Conservation (phyloP, 2,797 vertebrate species). For the Labroides dimidiatus region DNA sequence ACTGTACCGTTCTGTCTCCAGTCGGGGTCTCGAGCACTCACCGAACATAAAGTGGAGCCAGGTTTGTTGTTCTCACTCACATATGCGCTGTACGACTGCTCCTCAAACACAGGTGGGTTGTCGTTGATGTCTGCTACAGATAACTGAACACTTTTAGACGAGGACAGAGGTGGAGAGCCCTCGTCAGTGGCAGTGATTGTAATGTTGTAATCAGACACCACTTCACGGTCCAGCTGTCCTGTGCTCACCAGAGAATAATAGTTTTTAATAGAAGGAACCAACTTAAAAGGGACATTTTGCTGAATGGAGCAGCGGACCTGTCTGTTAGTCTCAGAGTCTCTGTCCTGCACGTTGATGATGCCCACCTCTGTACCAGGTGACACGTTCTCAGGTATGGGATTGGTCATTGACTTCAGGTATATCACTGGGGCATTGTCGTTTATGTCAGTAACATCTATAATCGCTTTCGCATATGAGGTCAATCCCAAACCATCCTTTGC, state of each 20-base stretch:
- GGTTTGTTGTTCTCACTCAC: slow-evolving; percentile 69
- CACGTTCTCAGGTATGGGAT: slow-evolving; percentile 56
- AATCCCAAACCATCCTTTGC: slow-evolving; percentile 10
- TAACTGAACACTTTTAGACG: slow-evolving; percentile 56
- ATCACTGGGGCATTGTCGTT: slow-evolving; percentile 71
- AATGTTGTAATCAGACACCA: slow-evolving; percentile 67
- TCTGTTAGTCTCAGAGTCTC: neutral
- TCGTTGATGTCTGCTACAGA: neutral
- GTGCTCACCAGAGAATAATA: slow-evolving; percentile 72
- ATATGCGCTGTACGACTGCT: slow-evolving; percentile 55
- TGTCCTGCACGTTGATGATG: slow-evolving; percentile 19
- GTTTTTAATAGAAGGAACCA: slow-evolving; percentile 45
- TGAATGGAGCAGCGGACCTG: slow-evolving; percentile 20
- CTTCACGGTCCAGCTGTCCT: slow-evolving; percentile 27
- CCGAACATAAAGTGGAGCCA: slow-evolving; percentile 60
- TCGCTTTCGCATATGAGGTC: neutral
- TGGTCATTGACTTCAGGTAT: slow-evolving; percentile 55
- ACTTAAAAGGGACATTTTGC: neutral
- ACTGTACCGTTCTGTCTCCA: slow-evolving; percentile 77
- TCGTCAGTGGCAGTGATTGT: slow-evolving; percentile 66
- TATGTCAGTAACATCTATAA: slow-evolving; percentile 68
- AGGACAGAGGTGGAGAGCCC: slow-evolving; percentile 58
- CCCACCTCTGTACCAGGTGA: neutral
- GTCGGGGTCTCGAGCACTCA: slow-evolving; percentile 36
- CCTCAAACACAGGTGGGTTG: slow-evolving; percentile 2